A percentile compares a stretch with the other conserved stretches of the same genome.
Evolutionary conservation across 2,797 vertebrate genomes (phyloP).

Genomic region (Galaxias olidus): DNA sequence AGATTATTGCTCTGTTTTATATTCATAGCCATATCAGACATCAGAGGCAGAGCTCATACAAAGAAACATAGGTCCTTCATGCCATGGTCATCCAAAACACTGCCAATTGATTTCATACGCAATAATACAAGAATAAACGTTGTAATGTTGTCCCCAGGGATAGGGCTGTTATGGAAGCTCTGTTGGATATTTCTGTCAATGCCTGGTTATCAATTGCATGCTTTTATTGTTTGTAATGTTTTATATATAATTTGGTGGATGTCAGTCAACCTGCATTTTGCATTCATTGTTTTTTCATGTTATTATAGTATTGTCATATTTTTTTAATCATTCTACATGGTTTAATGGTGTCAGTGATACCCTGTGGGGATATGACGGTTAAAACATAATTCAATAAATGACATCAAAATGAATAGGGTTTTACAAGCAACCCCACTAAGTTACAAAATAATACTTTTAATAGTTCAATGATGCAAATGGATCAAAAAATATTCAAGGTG

Average conservation of each 20-base stretch:
- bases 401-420: no score
- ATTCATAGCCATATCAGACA: not conserved
- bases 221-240: not conserved
- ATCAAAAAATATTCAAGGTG: constrained; percentile 11
- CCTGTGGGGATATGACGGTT: no score
- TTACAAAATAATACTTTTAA: no score
- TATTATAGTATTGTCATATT: no score
- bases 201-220: not conserved
- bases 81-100: not conserved
- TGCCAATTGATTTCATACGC: not conserved
- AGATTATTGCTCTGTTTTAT: no score
- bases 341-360: no score
- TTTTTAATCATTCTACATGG: no score
- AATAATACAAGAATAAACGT: not conserved
- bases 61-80: not conserved
- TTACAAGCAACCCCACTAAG: no score
- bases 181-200: not conserved
- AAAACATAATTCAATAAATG: no score
- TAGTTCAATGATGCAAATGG: constrained; percentile 22
- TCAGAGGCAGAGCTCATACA: not conserved
- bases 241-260: no score
- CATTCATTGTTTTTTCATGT: no score
- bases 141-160: not conserved
- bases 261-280: no score
- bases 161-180: not conserved